Percentiles rank a stretch among this genome's conserved stretches.
These are phyloP conservation scores for Psephotus haematonotus DNA, from an alignment of 2,113 vertebrate species.

Conservation along the genomic window DNA sequence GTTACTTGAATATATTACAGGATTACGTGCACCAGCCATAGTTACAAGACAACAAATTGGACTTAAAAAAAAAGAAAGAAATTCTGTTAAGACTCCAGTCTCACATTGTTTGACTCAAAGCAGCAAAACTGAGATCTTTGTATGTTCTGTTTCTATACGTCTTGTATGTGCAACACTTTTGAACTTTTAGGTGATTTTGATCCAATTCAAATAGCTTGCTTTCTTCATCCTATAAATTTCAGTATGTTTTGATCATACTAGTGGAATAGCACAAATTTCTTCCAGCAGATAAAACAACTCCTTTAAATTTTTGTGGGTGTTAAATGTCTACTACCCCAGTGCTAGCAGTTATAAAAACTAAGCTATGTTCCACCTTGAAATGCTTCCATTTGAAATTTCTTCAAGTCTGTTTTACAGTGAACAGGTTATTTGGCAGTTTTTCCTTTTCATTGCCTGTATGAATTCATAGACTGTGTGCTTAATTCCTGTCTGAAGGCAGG, in stretches of 20 bases:
- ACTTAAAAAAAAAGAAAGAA: not conserved
- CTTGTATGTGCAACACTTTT: not conserved
- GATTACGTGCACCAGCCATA: not conserved
- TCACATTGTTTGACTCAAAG: not conserved
- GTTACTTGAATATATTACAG: not conserved
- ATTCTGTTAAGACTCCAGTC: not conserved
- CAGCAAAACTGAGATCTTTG: not conserved
- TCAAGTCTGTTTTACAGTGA: not conserved
- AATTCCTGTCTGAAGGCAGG: slow-evolving; percentile 8
- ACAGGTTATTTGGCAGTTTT: slow-evolving; percentile 18
- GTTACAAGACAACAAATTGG: not conserved
- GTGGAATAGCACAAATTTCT: not conserved
- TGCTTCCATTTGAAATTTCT: slow-evolving; percentile 21
- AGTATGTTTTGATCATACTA: not conserved
- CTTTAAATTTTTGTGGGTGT: slow-evolving; percentile 57
- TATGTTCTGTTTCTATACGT: not conserved
- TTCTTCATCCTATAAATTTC: not conserved
- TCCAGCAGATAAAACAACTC: slow-evolving; percentile 37
- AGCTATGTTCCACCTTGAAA: slow-evolving; percentile 2
- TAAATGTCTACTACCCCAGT: slow-evolving; percentile 10
- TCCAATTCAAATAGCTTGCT: slow-evolving; percentile 19
- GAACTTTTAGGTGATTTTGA: not conserved
- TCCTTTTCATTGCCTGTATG: not conserved
- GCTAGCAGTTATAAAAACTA: not conserved
- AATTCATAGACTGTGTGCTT: not conserved